Evolutionary conservation across 2,888 invertebrate species (phyloP), one percentile per base, ranked within the genome.

Genomic region (Ganaspis brasiliensis): DNA sequence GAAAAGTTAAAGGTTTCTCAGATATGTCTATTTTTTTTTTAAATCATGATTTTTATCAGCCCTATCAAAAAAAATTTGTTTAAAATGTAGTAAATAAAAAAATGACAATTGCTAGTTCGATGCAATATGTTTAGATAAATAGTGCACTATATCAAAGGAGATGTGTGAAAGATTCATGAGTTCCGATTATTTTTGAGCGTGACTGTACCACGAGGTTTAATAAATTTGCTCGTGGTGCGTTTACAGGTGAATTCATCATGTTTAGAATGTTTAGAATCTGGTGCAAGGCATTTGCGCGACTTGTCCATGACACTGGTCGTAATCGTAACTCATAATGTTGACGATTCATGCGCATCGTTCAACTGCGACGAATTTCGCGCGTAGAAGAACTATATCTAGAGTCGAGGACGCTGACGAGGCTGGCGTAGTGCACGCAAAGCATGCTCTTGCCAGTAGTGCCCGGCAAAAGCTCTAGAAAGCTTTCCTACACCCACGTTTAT

Each of bases 281-380:
- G 2, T 45, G 40, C 63, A 63, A 63, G 45, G 45, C 8, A 45
- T 67, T 67, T 67, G 67, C 24, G 63, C 10, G 14, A 19, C 12
- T 63, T 63, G 63, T 63, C 67, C 67, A 45, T 67, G 67, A 67
- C 67, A 67, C 67, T 67, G 45, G 21, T 67, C 24, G 24, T 24
- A 45, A n/a, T 45, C n/a, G 16, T 67, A 45, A 67, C 24, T 67
- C 67, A 67, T 67, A 67, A 26, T 67, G 40, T 40, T 67, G 8
- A 21, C 67, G 24, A 24, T 67, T 67, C n/a, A 40, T 67, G 67
- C 67, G 67, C 67, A 67, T 67, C 40, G 67, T 67, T 67, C 67
- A 67, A 67, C 40, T 67, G 45, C 67, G 67, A 67, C 45, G 67
- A 67, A 45, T 67, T 67, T 67, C 67, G 67, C 67, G 45, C 67